Base-by-base conservation (phyloP, 2,888 invertebrate species). In the Acleris literana region DNA sequence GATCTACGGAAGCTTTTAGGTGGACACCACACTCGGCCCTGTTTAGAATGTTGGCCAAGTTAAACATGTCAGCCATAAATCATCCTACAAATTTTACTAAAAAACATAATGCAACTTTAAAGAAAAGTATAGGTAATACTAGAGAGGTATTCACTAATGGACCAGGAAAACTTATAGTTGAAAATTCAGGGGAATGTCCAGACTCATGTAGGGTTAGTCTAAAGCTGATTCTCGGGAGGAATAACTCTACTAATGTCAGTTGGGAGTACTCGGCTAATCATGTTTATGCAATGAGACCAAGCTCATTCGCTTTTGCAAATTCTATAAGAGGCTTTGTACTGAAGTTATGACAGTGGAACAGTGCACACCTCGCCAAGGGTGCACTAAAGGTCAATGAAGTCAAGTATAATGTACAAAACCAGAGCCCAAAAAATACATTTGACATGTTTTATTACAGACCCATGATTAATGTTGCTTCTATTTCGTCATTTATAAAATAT, bases 291-390 rank as follows among this genome's bases (percentile, higher is more conserved):
- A 96, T 96, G 94, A 94, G 93, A 62, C 96, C 97, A 0, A 95
- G 95, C 29, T 93, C 95, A 7, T 94, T 96, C 86, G 93, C 93
- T 3, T 94, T 95, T 73, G 90, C 93, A 71, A 93, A 93, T 69
- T 89, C 93, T 56, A 93, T 96, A 70, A 93, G 94, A 59, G 97
- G 97, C 0, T 97, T 96, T 85, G 95, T 96, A 18, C 87, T 97
- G 74, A 97, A 97, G 90, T 95, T 96, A 85, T 97, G 97, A 97
- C 95, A 96, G 78, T 97, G 96, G 96, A 93, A 93, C 70, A 93
- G 91, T 82, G 92, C 90, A 83, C 92, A 90, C 83, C 76, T 88
- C 25, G 89, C 90, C 43, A 87, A 88, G 82, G 90, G 91, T 88
- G 90, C 91, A 86, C 90, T 81, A 18, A 92, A 88, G 82, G 82